These are phyloP conservation scores for Megamerina dolium DNA, from an alignment of 2,888 invertebrate species.

Conservation along the genomic window DNA sequence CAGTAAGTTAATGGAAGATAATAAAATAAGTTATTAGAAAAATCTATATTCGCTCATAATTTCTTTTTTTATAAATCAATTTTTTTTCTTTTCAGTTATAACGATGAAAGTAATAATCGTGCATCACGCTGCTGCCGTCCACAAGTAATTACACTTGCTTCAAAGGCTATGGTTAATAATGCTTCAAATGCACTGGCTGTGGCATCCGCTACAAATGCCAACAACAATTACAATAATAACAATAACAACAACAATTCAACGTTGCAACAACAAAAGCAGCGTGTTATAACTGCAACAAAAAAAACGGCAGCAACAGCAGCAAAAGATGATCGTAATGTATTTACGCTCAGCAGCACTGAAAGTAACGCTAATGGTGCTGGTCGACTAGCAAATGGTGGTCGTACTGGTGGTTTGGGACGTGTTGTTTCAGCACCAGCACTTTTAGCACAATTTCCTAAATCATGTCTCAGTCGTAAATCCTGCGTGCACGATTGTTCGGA, in stretches of 20 bases:
- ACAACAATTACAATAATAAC: constrained; percentile 25
- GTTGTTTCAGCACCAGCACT: constrained; percentile 40
- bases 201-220: constrained; percentile 17
- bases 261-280: constrained; percentile 25
- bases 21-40: no score
- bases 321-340: no score
- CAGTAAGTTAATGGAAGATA: no score
- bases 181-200: constrained; percentile 11
- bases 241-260: constrained; percentile 3
- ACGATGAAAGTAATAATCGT: constrained; percentile 44
- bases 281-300: no score
- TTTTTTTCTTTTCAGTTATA: constrained; percentile 41
- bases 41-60: no score
- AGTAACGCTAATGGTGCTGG: no score
- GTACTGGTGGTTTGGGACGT: constrained; percentile 35
- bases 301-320: no score
- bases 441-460: constrained; percentile 51
- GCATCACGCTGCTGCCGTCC: constrained; percentile 44
- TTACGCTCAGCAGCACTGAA: no score
- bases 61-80: no score
- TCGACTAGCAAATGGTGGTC: no score
- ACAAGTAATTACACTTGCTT: constrained; percentile 44
- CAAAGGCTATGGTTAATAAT: constrained; percentile 46
- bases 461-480: constrained; percentile 51
- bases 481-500: constrained; percentile 30